phyloP scores from a whole-genome alignment of 1,140 invertebrate species.

The Lanistes nyassanus region DNA sequence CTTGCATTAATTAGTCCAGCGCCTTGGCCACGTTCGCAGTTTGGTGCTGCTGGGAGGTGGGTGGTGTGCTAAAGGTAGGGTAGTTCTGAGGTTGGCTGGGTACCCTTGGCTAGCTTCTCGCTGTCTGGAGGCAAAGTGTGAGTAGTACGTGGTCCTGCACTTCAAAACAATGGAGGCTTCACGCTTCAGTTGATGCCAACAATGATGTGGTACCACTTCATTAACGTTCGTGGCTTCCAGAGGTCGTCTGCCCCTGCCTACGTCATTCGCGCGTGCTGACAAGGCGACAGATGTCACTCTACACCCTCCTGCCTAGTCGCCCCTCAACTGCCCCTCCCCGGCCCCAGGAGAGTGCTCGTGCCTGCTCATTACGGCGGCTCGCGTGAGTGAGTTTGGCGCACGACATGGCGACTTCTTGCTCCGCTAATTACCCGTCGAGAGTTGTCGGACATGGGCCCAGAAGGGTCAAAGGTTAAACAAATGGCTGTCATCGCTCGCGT shows the following conservation, averaged over 20 bases:
- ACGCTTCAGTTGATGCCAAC: too few species aligned
- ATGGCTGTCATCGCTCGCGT: constrained; percentile 8
- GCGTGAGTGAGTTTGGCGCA: constrained; percentile 24
- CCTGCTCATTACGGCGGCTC: constrained; percentile 21
- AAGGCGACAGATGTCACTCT: constrained; percentile 28
- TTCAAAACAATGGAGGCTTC: too few species aligned
- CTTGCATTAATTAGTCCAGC: too few species aligned
- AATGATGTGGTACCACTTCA: too few species aligned
- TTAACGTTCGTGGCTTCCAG: too few species aligned
- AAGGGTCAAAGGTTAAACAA: constrained; percentile 27
- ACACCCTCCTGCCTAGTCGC: constrained; percentile 10
- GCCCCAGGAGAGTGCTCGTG: constrained; percentile 11
- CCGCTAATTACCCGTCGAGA: constrained; percentile 19
- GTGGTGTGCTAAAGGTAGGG: too few species aligned
- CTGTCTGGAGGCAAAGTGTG: too few species aligned
- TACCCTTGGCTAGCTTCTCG: too few species aligned
- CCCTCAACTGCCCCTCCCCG: constrained; percentile 12
- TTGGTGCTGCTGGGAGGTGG: too few species aligned
- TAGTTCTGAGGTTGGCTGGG: too few species aligned
- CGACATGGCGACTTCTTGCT: constrained; percentile 22
- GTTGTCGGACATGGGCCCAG: constrained; percentile 20
- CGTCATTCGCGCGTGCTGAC: constrained; percentile 23
- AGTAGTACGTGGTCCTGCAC: too few species aligned
- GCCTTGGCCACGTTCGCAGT: too few species aligned
- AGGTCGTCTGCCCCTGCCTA: not conserved